Evolutionary conservation across 2,797 vertebrate genomes (phyloP).

Genomic region (Sebastes iracundus): DNA sequence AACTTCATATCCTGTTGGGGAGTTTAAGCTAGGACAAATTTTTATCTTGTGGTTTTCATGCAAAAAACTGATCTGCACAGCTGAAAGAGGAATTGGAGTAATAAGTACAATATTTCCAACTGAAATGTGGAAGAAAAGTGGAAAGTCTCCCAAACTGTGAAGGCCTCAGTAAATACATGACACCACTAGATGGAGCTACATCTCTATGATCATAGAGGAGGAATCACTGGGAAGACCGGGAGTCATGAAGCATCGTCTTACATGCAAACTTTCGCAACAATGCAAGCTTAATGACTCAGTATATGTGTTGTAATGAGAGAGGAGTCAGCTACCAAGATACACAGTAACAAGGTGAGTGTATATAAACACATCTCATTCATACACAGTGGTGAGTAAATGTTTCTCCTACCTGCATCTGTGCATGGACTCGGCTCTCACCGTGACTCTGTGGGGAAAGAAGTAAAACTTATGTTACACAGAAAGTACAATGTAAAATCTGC

Average conservation of each 20-base stretch:
- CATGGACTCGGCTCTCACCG: not conserved
- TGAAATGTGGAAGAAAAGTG: not conserved
- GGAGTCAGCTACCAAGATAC: not conserved
- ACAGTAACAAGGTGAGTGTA: not conserved
- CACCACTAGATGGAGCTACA: slow-evolving; percentile 20
- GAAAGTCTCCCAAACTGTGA: not conserved
- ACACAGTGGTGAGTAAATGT: not conserved
- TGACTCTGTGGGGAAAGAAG: not conserved
- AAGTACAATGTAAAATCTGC: not conserved
- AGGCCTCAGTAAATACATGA: not conserved
- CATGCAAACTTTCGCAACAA: too few species aligned
- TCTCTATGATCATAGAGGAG: not conserved
- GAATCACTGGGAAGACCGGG: not conserved
- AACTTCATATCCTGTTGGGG: not conserved
- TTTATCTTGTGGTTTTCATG: not conserved
- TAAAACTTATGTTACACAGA: not conserved
- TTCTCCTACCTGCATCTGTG: slow-evolving; percentile 39
- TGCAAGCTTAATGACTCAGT: not conserved
- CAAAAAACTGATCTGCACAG: not conserved
- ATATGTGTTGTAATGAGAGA: not conserved
- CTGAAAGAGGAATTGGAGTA: not conserved
- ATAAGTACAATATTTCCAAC: not conserved
- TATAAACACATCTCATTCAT: not conserved
- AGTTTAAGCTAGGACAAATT: not conserved
- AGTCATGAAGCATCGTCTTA: not conserved